Evolutionary conservation across 1,140 invertebrate genomes (phyloP), one percentile per base, ranked within the genome.

Genomic region (Zophobas atratus): DNA sequence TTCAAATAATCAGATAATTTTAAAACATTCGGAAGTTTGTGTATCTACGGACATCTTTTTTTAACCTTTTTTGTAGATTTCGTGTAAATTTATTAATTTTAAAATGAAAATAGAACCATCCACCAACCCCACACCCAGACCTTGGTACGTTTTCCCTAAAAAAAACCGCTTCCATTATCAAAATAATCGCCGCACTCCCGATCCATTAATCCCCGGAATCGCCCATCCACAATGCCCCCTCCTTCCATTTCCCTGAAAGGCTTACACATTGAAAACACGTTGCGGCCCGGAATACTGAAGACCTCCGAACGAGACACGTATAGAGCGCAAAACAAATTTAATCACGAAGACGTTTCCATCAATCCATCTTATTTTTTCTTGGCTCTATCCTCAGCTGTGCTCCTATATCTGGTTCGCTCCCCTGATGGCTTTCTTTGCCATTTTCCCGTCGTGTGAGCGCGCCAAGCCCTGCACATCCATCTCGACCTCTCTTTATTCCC

Each of bases 341-440:
- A 85, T 85, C 84, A 85, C 81, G 82, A 80, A 81, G 82, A 84
- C 83, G 82, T 85, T 84, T 84, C 82, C 84, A 85, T 85, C 84
- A 84, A 85, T 85, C 83, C 82, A 84, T 85, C 83, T 84, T 85
- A 81, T 84, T 84, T 84, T 85, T 84, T 81, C 60, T 20, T 20
- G 20, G 20, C 20, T 20, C 20, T 46, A 34, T 74, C 49, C 5
- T 39, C 39, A 5, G 38, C 39, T 43, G 35, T 70, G 35, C 35
- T 73, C 5, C 35, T 67, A 33, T 83, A 81, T 81, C 82, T 82
- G 80, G 75, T 81, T 81, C 78, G 67, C 78, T 83, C 81, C 82
- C 82, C 78, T 82, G 82, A 83, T 82, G 81, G 82, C 82, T 83
- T 83, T 83, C 82, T 83, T 83, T 83, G 80, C 82, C 80, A 82